Base-by-base conservation (phyloP, 2,113 vertebrate species). In the Poeciliopsis occidentalis region DNA sequence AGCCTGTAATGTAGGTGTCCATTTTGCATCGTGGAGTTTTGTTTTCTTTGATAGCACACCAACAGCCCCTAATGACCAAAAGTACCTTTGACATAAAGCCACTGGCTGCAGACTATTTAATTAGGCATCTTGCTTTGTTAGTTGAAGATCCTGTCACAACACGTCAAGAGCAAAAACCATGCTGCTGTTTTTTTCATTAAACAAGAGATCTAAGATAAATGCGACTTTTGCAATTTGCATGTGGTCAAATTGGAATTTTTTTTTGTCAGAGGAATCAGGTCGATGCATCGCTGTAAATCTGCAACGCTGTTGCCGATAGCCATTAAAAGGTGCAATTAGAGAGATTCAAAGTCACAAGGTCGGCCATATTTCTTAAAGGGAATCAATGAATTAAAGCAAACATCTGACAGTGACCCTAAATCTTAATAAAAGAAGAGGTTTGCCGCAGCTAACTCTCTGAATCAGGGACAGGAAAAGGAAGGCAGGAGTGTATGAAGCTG, bases 391-490 rank as follows among this genome's bases (percentile, higher is more conserved):
- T 87, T 69, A 39, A 66, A 76, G 66, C 67, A 71, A 63, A 68
- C 17, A 79, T 69, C 44, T 79, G 81, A 79, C 78, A 78, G 24
- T 4, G 68, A 76, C 70, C 82, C 67, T 83, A 76, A 31, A 64
- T 89, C 82, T 88, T 88, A 64, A 71, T 79, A 68, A 83, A 79
- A 85, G 54, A 73, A 75, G 72, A 63, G 74, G 41, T 54, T 87
- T 87, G 76, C 44, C 73, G 80, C 68, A 67, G 71, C 82, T 84
- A 79, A 83, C 87, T 73, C 79, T 84, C 69, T 80, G 73, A 80
- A 88, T 87, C 84, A 90, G 82, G 88, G 90, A 92, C 89, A 85
- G 47, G 61, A 26, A 27, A 79, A 75, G 67, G 78, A 82, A 80
- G 71, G 69, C 69, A 71, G 82, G 65, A 75, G 81, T 60, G 15